Evolutionary conservation across 2,113 vertebrate species (phyloP).

Genomic region (Melozone crissalis): DNA sequence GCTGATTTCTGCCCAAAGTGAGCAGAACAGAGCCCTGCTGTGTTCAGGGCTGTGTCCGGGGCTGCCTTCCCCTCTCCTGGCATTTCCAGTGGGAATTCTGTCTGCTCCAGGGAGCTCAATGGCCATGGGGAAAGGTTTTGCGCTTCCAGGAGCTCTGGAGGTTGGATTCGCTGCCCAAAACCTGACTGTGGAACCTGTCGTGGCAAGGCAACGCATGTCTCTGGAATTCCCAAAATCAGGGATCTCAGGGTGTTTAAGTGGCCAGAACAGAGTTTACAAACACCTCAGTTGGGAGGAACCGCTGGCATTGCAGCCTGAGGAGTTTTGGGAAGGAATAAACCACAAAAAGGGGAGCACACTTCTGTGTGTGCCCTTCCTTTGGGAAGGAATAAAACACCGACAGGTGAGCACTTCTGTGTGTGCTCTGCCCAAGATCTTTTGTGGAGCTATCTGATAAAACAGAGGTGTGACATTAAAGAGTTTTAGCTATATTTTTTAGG

Average conservation of each 20-base stretch:
- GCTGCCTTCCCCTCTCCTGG: not conserved
- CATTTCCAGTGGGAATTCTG: not conserved
- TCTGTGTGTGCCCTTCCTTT: not conserved
- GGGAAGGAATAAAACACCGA: not conserved
- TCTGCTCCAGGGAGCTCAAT: not conserved
- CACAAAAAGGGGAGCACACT: too few relatives aligned
- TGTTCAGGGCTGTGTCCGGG: not conserved
- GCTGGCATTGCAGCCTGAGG: not conserved
- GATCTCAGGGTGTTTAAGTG: not conserved
- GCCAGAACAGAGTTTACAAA: not conserved
- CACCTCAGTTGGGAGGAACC: not conserved
- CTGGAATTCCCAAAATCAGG: not conserved
- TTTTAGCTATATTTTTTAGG: not conserved
- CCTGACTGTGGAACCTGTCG: not conserved
- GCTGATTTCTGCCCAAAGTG: not conserved
- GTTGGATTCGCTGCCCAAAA: not conserved
- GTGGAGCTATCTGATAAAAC: not conserved
- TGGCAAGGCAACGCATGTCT: not conserved
- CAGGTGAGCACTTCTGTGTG: not conserved
- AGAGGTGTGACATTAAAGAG: not conserved
- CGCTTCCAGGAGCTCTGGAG: not conserved
- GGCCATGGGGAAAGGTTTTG: not conserved
- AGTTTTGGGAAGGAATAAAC: not conserved
- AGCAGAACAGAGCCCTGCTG: not conserved
- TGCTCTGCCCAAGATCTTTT: not conserved